Evolutionary conservation across 2,797 vertebrate species (phyloP).

Genomic region (Sternotherus odoratus): DNA sequence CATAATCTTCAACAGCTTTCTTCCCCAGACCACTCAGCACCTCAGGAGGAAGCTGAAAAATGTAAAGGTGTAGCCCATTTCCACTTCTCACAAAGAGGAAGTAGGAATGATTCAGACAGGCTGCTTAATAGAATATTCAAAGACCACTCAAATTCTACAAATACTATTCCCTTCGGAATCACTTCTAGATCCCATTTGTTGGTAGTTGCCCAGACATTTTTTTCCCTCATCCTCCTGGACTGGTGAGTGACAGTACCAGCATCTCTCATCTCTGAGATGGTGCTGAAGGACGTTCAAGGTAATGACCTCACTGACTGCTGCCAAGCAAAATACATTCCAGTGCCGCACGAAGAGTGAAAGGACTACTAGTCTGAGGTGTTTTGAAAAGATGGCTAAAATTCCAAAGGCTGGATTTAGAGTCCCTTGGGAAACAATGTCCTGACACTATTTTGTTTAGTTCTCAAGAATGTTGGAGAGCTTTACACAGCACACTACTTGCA

Average conservation of each 20-base stretch:
- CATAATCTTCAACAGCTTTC: neutral
- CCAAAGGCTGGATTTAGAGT: neutral
- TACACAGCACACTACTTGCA: neutral
- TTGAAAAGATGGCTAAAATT: neutral
- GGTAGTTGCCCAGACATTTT: no score
- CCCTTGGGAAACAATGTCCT: neutral
- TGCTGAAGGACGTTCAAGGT: neutral
- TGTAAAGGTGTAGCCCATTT: neutral
- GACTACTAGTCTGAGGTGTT: neutral
- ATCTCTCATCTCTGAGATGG: neutral
- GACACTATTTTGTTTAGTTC: neutral
- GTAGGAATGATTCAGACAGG: neutral
- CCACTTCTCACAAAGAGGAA: fast-evolving
- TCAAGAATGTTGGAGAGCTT: neutral
- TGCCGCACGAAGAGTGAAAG: no score
- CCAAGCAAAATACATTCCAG: no score
- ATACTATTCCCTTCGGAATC: neutral
- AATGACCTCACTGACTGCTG: no score
- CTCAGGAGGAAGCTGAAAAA: neutral
- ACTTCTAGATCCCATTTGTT: neutral
- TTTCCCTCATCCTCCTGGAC: neutral
- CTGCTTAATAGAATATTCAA: neutral
- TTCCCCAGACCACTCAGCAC: neutral
- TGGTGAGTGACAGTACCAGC: neutral
- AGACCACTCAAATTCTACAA: neutral